Base-by-base conservation (phyloP, 2,113 vertebrate species). In the Pandion haliaetus region DNA sequence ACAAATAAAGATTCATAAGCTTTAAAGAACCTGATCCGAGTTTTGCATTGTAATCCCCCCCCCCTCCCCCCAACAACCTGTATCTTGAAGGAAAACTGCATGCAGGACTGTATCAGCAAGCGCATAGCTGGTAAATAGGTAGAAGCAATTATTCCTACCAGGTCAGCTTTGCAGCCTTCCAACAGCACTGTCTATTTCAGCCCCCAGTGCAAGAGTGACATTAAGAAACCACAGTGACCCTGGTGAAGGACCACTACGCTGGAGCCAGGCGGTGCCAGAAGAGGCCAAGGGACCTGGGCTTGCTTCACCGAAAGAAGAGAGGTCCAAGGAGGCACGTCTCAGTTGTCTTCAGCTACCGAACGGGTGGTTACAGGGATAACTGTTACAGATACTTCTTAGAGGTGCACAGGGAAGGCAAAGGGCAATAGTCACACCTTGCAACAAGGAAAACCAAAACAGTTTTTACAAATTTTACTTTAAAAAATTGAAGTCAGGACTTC, bases 311-410 rank as follows among this genome's bases (percentile, higher is more conserved):
- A 34, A 42, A 82, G 25, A 61, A 23, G 4, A 58, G 1, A 25
- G 6, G 24, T 28, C 5, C 23, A 44, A 17, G 31, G 8, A 61
- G 2, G 16, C 24, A 31, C 16, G n/a, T 66, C 57, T 15, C 14
- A 40, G 8, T 1, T 55, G 3, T 42, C 29, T 61, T 59, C 38
- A 50, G 26, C 20, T 59, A 29, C n/a, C 5, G 1, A 34, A 38
- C 0, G 0, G 5, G 12, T 55, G 8, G 11, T 10, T 42, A 45
- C 9, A 82, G 8, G 1, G 5, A 20, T 28, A 13, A n/a, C n/a
- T 52, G 23, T 61, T 49, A n/a, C 12, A 29, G 9, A 29, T 45
- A 67, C 44, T 69, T 52, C 40, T 31, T 55, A 57, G 12, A 47
- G 24, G 8, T 40, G 26, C 31, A 49, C 21, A 44, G 16, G 20